Conservation (phyloP, 2,113 vertebrate species). For the Phrynocephalus versicolor region DNA sequence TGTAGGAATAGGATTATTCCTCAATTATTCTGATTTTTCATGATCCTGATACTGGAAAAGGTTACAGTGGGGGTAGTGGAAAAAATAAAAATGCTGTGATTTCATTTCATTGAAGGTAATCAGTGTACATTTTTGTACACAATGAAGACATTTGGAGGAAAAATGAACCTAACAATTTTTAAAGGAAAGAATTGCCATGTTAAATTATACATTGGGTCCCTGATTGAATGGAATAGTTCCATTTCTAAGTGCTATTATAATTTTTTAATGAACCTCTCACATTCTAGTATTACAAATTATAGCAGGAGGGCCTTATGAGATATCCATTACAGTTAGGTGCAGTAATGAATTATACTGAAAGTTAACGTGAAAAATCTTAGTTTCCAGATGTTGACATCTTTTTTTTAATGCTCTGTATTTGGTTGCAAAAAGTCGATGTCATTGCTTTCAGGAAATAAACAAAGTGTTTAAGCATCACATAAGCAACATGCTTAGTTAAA, state of each 20-base stretch:
- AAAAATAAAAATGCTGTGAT: background rate
- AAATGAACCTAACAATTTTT: background rate
- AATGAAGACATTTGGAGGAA: background rate
- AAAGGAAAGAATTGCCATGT: conserved; percentile 23
- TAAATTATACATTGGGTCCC: conserved; percentile 5
- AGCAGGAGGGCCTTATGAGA: conserved; percentile 5
- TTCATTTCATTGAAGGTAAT: background rate
- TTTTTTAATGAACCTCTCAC: conserved; percentile 3
- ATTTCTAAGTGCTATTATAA: conserved; percentile 6
- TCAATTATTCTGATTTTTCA: background rate
- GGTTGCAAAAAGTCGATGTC: background rate
- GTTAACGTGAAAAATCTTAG: background rate
- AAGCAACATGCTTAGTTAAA: no score
- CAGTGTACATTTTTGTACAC: background rate
- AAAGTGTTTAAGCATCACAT: background rate
- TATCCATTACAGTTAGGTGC: background rate
- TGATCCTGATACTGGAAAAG: background rate
- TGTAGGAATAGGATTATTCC: no score
- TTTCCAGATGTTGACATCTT: background rate
- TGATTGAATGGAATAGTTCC: conserved; percentile 5
- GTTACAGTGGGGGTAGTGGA: background rate
- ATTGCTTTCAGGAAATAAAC: background rate
- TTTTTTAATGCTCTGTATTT: background rate
- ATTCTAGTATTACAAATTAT: background rate
- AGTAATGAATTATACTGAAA: background rate